Conservation (phyloP, 2,888 invertebrate species). For the Phasia obesa region DNA sequence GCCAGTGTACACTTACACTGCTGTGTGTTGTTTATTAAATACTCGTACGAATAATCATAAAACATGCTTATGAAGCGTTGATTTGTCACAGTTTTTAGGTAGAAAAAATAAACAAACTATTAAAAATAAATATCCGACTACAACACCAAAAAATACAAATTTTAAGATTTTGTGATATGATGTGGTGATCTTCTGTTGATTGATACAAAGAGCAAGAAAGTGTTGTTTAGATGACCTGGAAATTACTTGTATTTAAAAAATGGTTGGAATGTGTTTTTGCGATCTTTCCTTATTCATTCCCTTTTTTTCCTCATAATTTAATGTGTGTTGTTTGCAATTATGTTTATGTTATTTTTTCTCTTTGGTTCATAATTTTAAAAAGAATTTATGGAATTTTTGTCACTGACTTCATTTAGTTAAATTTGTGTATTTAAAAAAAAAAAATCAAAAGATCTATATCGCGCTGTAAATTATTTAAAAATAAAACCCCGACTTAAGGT, state of each 20-base stretch:
- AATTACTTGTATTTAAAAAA: slow-evolving; percentile 25
- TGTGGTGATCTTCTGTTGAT: slow-evolving; percentile 47
- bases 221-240: neutral
- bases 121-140: slow-evolving; percentile 11
- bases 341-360: slow-evolving; percentile 23
- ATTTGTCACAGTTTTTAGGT: slow-evolving; percentile 72
- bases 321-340: slow-evolving; percentile 53
- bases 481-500: slow-evolving; percentile 25
- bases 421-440: slow-evolving; percentile 14
- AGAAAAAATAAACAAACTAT: slow-evolving; percentile 9
- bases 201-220: slow-evolving; percentile 42
- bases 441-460: slow-evolving; percentile 54
- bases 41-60: slow-evolving; percentile 60
- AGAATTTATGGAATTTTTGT: slow-evolving; percentile 65
- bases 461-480: slow-evolving; percentile 45
- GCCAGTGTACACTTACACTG: slow-evolving; percentile 10
- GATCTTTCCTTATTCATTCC: neutral
- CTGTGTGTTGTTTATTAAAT: slow-evolving; percentile 47
- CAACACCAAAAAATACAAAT: neutral
- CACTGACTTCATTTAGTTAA: slow-evolving; percentile 52
- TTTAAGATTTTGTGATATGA: slow-evolving; percentile 41
- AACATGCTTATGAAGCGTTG: slow-evolving; percentile 67
- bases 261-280: slow-evolving; percentile 48
- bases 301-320: slow-evolving; percentile 1
- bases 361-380: slow-evolving; percentile 9